phyloP scores from a whole-genome alignment of 1,140 invertebrate species.

The Phthorimaea operculella region DNA sequence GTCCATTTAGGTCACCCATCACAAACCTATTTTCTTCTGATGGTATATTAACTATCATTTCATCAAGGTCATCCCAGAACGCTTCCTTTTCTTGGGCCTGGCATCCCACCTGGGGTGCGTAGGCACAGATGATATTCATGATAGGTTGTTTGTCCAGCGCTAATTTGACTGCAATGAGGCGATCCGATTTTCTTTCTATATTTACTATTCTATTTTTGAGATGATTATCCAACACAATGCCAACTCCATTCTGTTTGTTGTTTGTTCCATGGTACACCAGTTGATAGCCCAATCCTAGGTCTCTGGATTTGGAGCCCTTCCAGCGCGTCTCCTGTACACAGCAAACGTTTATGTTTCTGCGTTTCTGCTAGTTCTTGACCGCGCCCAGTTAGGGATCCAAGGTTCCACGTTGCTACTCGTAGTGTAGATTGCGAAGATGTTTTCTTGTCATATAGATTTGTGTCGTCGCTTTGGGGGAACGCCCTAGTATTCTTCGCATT shows the following conservation, averaged over 20 bases:
- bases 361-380: not conserved
- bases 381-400: not conserved
- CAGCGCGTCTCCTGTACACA: conserved; percentile 19
- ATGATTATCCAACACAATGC: not conserved
- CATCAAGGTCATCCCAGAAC: too few relatives aligned
- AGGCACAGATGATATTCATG: too few relatives aligned
- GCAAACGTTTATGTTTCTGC: not conserved
- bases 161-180: not conserved
- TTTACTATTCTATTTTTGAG: not conserved
- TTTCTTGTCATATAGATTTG: too few relatives aligned
- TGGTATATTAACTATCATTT: too few relatives aligned
- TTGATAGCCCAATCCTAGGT: conserved; percentile 15
- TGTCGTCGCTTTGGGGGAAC: too few relatives aligned
- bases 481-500: too few relatives aligned
- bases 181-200: not conserved
- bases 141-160: too few relatives aligned
- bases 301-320: conserved; percentile 16
- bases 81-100: too few relatives aligned
- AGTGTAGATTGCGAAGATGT: too few relatives aligned
- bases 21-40: too few relatives aligned
- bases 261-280: conserved; percentile 13
- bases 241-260: not conserved
- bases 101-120: too few relatives aligned
- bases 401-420: too few relatives aligned
- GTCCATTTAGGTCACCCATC: not conserved